Evolutionary conservation across 2,113 vertebrate species (phyloP), one percentile per base, ranked within the genome.

Genomic region (Lepisosteus osseus): DNA sequence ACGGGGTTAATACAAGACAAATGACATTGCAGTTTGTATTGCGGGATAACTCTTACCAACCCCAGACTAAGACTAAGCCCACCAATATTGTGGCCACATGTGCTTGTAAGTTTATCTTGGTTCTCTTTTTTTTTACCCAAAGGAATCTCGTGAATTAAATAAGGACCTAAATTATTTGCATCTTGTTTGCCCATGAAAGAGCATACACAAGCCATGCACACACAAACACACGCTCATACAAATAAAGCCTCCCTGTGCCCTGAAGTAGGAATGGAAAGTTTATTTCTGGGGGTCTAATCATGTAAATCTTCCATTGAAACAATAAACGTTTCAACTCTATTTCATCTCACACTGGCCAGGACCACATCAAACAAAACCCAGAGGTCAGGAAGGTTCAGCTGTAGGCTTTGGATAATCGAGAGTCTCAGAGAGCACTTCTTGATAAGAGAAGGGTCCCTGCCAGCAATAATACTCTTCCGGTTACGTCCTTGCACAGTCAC

Each of bases 91-190:
- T 65, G 69, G 78, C 83, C 86, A 88, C 83, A 86, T 87, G 86
- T 85, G 83, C 81, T 72, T 84, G 83, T 76, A 78, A 86, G 84
- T 89, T 87, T 84, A 83, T 86, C 83, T 69, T 43, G 7, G 79
- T 78, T 76, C 79, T 74, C 83, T 82, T 86, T 81, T 85, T 82
- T 85, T 80, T 80, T 72, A 29, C 29, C 29, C 29, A 29, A 74
- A 86, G 83, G 82, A 86, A 88, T 90, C 78, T 86, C 73, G 71
- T 77, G 77, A 85, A 81, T 84, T 72, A 80, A 82, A 86, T 86
- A 83, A 77, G 80, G 80, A 73, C 79, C 77, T 76, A 83, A 87
- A 87, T 84, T 80, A 86, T 85, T 85, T 82, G 77, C 85, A 85
- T 81, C 77, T 84, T 83, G 81, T 74, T 55, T 69, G 61, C 9